Evolutionary conservation across 2,113 vertebrate genomes (phyloP), one percentile per base, ranked within the genome.

Genomic region (Ceratotherium simum): DNA sequence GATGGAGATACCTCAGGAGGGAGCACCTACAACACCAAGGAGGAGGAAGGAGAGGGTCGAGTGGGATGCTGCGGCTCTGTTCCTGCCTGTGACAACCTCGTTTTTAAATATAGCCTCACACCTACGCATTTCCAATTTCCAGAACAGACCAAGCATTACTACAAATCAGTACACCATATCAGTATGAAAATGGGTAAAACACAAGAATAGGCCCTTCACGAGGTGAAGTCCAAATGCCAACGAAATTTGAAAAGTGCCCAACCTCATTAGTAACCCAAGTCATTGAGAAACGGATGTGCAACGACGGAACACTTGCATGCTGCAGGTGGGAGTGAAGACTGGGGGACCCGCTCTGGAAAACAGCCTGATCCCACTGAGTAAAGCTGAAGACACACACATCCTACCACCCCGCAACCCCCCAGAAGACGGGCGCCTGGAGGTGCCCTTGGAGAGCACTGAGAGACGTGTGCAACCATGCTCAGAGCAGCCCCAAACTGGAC

Each of bases 341-440:
- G 0, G 18, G 67, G 4, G 11, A 29, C 9, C 33, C 0, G 20
- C 14, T 48, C 18, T 13, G 39, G 25, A 29, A 79, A 42, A n/a
- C 21, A 46, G 72, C 20, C 21, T 6, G 21, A 73, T 12, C 17
- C 46, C 16, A 9, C 4, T 8, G 23, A 51, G 51, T 13, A 10
- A 86, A 27, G 36, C 1, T 16, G 48, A 48, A 64, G 87, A 56
- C 1, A 0, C 29, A 54, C n/a, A 7, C 4, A 6, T 9, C 17
- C 58, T 1, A 3, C 16, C 2, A 14, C 29, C 46, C 23, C 3
- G 69, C 62, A 64, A 33, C 36, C 27, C 33, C 3, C 39, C 0
- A 2, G 48, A 0, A n/a, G 64, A 39, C 3, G 3, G 0, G 5
- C 0, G 0, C 67, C 42, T 5, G 0, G 48, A 21, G n/a, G 7